Evolutionary conservation across 2,113 vertebrate genomes (phyloP), one percentile per base, ranked within the genome.

Genomic region (Mirounga angustirostris): DNA sequence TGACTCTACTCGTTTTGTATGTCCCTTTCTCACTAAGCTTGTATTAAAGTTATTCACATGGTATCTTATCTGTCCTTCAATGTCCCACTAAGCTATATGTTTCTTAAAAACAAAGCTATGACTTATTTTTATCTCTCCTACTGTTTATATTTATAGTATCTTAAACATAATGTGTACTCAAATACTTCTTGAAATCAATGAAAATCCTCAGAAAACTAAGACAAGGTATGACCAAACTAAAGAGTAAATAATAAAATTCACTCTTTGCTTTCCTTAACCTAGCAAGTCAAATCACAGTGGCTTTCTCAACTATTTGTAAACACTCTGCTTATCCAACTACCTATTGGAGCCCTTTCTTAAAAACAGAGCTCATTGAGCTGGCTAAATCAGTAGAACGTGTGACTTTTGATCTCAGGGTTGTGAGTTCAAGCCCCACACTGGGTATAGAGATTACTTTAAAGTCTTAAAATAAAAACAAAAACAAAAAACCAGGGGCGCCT

Each of bases 141-240:
- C 4, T 79, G 74, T 84, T 96, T 85, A 79, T 40, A 81, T 73
- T 40, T 69, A 76, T 46, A 82, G 0, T 58, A 78, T 69, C 11
- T 78, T 46, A 78, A 92, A 79, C 24, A 83, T 67, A 78, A 84
- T 56, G 86, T 82, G 40, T 14, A 91, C 7, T 91, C 67, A 95
- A 95, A 83, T 96, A 96, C 19, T 78, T 87, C 30, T 33, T 74
- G 2, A 76, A 95, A 91, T 83, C 93, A 93, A 82, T 84, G 18
- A 96, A 89, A 90, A 86, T 71, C 86, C 36, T 90, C 50, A 46
- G 54, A 94, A 96, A 82, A 91, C 26, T n/a, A 95, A 22, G 43
- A 69, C 6, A 6, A 90, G 86, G 50, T 26, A 84, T 73, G 15
- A 84, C 4, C 87, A 94, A 91, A 80, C 69, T 74, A 84, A 96